Evolutionary conservation across 2,113 vertebrate species (phyloP), one percentile per base, ranked within the genome.

Genomic region (Hemicordylus capensis): DNA sequence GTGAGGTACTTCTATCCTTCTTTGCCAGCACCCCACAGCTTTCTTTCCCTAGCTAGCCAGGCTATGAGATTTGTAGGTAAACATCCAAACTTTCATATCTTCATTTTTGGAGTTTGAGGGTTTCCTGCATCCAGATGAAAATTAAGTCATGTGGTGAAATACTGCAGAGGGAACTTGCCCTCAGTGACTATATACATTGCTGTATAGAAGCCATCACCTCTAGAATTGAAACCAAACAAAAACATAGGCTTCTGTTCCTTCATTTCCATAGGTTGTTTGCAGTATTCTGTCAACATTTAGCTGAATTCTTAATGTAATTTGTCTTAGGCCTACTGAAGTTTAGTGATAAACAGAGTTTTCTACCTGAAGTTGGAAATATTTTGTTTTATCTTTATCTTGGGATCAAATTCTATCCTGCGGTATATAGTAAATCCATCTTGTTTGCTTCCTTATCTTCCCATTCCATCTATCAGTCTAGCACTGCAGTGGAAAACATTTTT

Each of bases 241-340:
- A 37, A 5, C 14, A 7, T 31, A 26, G 0, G 1, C 9, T 20
- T 4, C 39, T n/a, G n/a, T 0, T 0, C 3, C 22, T 26, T 69
- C 39, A 17, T n/a, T 24, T 39, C 11, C 6, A 0, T 0, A 51
- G 77, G 67, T 87, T 1, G 3, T 61, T 84, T 64, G 75, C 64
- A 11, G 0, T 80, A 67, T 51, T n/a, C 78, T 54, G 34, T 9
- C 17, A 64, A 80, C 26, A 37, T 69, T 24, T 42, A 11, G 2
- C 42, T 64, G 20, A 80, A 69, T 39, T 26, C 20, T 81, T 0
- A 58, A 34, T 87, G 28, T 8, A 1, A 19, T 81, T 20, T 82
- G 2, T 85, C 69, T 37, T 5, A 17, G 15, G 69, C 7, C 59
- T 76, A 9, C 4, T 59, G 42, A 81, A 73, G 4, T 3, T 81